Base-by-base conservation (phyloP, 2,113 vertebrate species). In the Callospermophilus lateralis region DNA sequence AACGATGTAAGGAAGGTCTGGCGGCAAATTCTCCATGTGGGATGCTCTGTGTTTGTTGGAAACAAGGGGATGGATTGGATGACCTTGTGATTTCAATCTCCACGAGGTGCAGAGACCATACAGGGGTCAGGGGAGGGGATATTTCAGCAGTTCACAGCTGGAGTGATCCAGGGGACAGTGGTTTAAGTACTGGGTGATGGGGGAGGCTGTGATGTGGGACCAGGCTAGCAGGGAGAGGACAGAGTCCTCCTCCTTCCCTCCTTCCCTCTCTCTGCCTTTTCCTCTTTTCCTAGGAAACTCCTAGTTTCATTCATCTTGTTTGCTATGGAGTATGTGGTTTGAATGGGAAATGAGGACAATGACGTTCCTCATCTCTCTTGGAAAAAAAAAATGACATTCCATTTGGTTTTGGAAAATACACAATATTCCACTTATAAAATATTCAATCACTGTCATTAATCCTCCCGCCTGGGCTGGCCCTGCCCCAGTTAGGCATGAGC, bases 381-480 rank as follows among this genome's bases (percentile, higher is more conserved):
- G 79, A 26, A 90, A 92, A 98, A 89, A 98, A 98, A 98, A 98
- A 98, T 99, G 98, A 98, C 98, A 98, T 98, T 98, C 98, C 98
- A 99, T 98, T 99, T 98, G 98, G 98, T 99, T 98, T 99, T 97
- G 94, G 98, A 98, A 99, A 99, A 98, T 98, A 98, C 98, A 98
- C 98, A 99, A 98, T 99, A 99, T 99, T 99, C 98, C 98, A 98
- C 98, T 98, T 98, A 99, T 99, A 98, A 99, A 99, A 98, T 99
- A 99, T 99, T 99, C 98, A 99, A 98, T 98, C 98, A 98, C 91
- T 96, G 98, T 97, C 98, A 99, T 99, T 98, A 99, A 98, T 99
- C 98, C 98, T 99, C 97, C 98, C 12, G 77, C 92, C 97, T 83
- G 93, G 97, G 97, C 97, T 97, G 95, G 86, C 39, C 98, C 98